phyloP scores from a whole-genome alignment of 2,888 invertebrate species.

The Hypomecis atomaria region DNA sequence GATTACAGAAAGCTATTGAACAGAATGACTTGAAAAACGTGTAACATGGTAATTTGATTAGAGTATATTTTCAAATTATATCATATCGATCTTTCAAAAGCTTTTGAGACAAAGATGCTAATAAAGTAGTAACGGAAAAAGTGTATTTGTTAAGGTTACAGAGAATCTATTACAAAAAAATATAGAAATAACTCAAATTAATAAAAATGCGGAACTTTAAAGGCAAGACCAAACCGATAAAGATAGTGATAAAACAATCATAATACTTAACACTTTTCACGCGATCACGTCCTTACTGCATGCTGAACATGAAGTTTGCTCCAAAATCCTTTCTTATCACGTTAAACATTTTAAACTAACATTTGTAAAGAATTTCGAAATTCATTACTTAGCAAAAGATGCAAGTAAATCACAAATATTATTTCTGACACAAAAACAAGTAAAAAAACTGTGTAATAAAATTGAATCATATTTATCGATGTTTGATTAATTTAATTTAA shows the following conservation, averaged over 20 bases:
- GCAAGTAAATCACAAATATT: neutral
- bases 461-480: too few relatives aligned
- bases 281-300: constrained; percentile 29
- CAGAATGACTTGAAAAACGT: constrained; percentile 16
- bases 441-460: too few relatives aligned
- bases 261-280: constrained; percentile 21
- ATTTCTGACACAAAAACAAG: too few relatives aligned
- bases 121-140: constrained; percentile 13
- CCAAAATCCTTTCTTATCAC: constrained; percentile 25
- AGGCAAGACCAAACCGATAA: constrained; percentile 11
- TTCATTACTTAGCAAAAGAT: constrained; percentile 1
- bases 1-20: constrained; percentile 10
- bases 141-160: too few relatives aligned
- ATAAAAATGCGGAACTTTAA: constrained; percentile 2
- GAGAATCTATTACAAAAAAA: too few relatives aligned
- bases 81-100: constrained; percentile 12
- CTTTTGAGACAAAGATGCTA: constrained; percentile 11
- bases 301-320: constrained; percentile 26
- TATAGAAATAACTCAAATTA: neutral
- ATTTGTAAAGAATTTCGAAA: constrained; percentile 4
- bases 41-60: constrained; percentile 28
- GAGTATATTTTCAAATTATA: constrained; percentile 21
- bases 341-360: constrained; percentile 4
- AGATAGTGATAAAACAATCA: constrained; percentile 7
- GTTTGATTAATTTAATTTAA: too few relatives aligned